Percentiles rank a stretch among this genome's conserved stretches.
Conservation (phyloP, 2,797 vertebrate genomes). For the Morelia viridis region DNA sequence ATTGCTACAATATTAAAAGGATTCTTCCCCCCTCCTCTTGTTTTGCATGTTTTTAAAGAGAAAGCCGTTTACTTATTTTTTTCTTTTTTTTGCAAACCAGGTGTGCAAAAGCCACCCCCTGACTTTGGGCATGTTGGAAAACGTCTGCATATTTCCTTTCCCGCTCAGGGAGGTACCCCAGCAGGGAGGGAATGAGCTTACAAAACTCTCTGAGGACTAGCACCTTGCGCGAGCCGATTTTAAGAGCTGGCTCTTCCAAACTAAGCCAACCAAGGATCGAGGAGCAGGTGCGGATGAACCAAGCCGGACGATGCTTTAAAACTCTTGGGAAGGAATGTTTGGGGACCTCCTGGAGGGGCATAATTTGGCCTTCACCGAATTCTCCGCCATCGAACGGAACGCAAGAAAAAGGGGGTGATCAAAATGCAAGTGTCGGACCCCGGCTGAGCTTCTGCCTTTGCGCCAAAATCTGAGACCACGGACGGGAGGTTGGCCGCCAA, state of each 20-base stretch:
- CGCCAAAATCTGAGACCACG: too few relatives aligned
- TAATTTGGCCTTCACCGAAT: neutral
- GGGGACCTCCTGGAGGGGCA: neutral
- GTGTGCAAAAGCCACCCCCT: rapidly evolving
- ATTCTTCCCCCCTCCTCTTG: too few relatives aligned
- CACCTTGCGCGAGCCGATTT: neutral
- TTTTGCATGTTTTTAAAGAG: neutral
- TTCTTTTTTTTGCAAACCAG: neutral
- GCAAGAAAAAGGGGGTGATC: neutral
- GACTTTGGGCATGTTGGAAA: neutral
- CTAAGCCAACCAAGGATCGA: neutral
- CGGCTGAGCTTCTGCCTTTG: too few relatives aligned
- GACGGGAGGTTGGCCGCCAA: too few relatives aligned
- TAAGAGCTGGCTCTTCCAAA: neutral
- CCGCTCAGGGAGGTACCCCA: rapidly evolving
- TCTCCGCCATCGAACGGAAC: neutral
- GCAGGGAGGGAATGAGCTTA: rapidly evolving
- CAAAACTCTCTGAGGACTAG: neutral
- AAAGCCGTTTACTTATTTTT: neutral
- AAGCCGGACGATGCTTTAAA: neutral
- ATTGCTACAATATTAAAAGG: neutral
- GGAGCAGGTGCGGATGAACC: neutral
- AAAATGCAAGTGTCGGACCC: neutral
- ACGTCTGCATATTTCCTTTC: neutral
- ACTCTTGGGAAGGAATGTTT: neutral